These are phyloP conservation scores for Adelognathus sp. DNA, from an alignment of 2,888 invertebrate species.

Conservation along the genomic window DNA sequence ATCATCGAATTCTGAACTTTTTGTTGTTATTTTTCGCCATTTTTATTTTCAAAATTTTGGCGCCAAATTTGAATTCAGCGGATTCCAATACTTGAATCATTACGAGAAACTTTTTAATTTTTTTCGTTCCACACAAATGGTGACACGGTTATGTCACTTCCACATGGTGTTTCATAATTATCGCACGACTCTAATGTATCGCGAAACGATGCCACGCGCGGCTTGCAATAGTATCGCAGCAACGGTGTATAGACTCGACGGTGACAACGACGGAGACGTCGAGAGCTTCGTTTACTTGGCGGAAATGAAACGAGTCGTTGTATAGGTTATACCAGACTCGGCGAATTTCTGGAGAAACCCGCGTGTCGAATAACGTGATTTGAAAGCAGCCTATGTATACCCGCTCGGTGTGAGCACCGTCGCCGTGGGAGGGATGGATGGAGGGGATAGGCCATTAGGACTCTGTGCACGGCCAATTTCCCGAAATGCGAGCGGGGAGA, in stretches of 20 bases:
- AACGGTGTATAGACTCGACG: background rate
- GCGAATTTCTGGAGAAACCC: constrained; percentile 34
- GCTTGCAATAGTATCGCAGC: background rate
- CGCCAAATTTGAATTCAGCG: too few species aligned
- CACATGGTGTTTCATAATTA: background rate
- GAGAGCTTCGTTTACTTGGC: constrained; percentile 50
- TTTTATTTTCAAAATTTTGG: too few species aligned
- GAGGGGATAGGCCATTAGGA: background rate
- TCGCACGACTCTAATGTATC: background rate
- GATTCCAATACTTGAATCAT: too few species aligned
- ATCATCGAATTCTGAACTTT: too few species aligned
- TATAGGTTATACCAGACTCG: constrained; percentile 30
- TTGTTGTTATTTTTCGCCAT: too few species aligned
- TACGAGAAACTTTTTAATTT: too few species aligned
- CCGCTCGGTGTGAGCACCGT: background rate
- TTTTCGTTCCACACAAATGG: too few species aligned
- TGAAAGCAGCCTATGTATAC: background rate
- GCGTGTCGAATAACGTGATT: constrained; percentile 20
- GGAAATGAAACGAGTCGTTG: constrained; percentile 57
- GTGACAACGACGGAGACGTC: constrained; percentile 19
- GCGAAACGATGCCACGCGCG: background rate
- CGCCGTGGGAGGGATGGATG: background rate
- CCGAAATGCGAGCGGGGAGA: background rate
- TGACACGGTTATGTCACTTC: too few species aligned
- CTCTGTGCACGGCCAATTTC: constrained; percentile 18